These are phyloP conservation scores for Hymenopus coronatus DNA, from an alignment of 2,888 invertebrate species.

Conservation along the genomic window DNA sequence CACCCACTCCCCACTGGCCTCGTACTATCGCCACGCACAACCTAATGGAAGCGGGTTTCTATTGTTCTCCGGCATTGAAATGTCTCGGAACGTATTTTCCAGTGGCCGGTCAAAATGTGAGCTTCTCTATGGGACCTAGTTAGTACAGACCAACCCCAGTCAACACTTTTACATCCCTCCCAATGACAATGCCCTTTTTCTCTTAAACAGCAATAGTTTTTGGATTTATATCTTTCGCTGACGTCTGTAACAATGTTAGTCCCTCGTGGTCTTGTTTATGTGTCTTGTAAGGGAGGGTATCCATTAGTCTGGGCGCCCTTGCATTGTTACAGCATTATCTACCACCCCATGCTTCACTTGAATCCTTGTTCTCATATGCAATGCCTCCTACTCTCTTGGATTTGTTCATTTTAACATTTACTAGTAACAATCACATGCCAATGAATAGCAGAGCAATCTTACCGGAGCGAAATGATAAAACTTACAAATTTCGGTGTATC, in stretches of 20 bases:
- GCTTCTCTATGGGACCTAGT: not conserved
- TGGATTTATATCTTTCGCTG: conserved; percentile 24
- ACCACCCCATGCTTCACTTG: not conserved
- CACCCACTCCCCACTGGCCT: not conserved
- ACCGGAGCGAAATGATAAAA: too few species aligned
- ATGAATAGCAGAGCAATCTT: too few species aligned
- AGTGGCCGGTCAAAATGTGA: conserved; percentile 21
- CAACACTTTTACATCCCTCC: not conserved
- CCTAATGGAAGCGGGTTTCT: not conserved
- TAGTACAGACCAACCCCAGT: not conserved
- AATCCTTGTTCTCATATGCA: not conserved
- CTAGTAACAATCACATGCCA: too few species aligned
- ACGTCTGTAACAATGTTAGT: not conserved
- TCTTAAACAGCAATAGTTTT: conserved; percentile 27
- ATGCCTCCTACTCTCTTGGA: too few species aligned
- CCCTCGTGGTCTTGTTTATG: not conserved
- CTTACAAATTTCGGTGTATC: too few species aligned
- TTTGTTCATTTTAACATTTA: too few species aligned
- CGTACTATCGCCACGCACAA: not conserved
- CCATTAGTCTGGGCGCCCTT: not conserved
- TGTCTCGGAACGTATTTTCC: conserved; percentile 26
- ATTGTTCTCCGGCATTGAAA: conserved; percentile 17
- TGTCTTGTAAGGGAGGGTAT: not conserved
- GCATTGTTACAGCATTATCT: not conserved
- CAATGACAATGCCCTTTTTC: not conserved